These are phyloP conservation scores for Keiferia lycopersicella DNA, from an alignment of 2,888 invertebrate genomes.

Conservation along the genomic window DNA sequence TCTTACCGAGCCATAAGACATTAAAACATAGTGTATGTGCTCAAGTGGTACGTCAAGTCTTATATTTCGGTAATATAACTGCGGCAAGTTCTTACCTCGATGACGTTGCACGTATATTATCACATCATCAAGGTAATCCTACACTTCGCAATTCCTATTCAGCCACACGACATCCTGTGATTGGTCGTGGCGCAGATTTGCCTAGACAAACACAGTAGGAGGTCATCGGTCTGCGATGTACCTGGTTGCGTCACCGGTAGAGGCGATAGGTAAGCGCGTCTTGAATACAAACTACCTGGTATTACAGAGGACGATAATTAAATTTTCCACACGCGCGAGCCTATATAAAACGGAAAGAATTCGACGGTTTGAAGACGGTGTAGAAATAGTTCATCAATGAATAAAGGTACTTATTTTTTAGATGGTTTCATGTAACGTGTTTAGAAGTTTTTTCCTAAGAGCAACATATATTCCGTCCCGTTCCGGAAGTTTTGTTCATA, in stretches of 20 bases:
- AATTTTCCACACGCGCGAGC: conserved; percentile 69
- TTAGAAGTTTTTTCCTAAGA: no score
- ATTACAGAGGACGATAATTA: conserved; percentile 69
- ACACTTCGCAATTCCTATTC: neutral
- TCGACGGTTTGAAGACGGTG: conserved; percentile 39
- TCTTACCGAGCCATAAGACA: no score
- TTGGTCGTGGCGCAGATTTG: conserved; percentile 4
- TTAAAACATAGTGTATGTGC: no score
- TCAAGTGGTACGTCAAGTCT: no score
- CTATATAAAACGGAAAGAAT: conserved; percentile 55
- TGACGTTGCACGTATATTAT: no score
- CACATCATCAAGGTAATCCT: no score
- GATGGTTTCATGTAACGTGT: no score
- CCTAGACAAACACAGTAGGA: conserved; percentile 54
- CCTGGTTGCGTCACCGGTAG: conserved; percentile 66
- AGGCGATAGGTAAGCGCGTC: conserved; percentile 65
- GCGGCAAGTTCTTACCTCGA: no score
- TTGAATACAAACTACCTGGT: conserved; percentile 71
- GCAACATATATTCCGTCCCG: no score
- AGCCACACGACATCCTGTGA: neutral
- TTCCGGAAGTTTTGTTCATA: no score
- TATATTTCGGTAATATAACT: no score
- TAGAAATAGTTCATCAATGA: neutral
- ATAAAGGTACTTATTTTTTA: neutral
- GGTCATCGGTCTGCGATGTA: conserved; percentile 65